phyloP scores from a whole-genome alignment of 2,113 vertebrate species.

The Acanthisitta chloris region DNA sequence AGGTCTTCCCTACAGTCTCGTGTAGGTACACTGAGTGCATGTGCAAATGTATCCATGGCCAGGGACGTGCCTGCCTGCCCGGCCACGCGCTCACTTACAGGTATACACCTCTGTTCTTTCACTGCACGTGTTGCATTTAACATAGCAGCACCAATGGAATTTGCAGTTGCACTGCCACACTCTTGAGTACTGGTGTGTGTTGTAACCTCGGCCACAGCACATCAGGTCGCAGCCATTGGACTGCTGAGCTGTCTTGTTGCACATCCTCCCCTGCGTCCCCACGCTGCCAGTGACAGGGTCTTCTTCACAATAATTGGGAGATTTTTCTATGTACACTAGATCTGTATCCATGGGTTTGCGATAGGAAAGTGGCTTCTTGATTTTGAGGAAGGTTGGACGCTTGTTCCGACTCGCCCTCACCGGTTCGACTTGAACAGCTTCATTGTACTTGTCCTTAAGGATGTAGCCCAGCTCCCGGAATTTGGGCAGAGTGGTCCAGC shows the following conservation, averaged over 20 bases:
- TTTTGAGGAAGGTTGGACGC: slow-evolving; percentile 93
- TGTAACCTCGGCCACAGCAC: slow-evolving; percentile 98
- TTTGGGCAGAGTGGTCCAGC: slow-evolving; percentile 97
- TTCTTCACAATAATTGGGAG: slow-evolving; percentile 96
- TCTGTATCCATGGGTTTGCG: slow-evolving; percentile 96
- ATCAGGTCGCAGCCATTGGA: slow-evolving; percentile 92
- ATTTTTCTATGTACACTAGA: slow-evolving; percentile 96
- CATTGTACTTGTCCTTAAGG: slow-evolving; percentile 95
- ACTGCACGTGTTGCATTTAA: slow-evolving; percentile 98
- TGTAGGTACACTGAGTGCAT: neutral
- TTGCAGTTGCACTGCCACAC: slow-evolving; percentile 99
- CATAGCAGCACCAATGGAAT: slow-evolving; percentile 99
- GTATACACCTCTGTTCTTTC: slow-evolving; percentile 97
- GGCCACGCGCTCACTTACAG: slow-evolving; percentile 81
- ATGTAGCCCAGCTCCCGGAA: slow-evolving; percentile 96
- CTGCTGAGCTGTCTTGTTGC: slow-evolving; percentile 95
- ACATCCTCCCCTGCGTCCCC: slow-evolving; percentile 92
- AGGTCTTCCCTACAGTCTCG: neutral
- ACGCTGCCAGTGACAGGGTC: slow-evolving; percentile 88
- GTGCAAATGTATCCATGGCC: slow-evolving; percentile 61
- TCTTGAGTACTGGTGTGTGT: slow-evolving; percentile 95
- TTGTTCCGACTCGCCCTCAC: slow-evolving; percentile 94
- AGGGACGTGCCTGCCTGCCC: neutral
- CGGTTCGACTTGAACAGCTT: slow-evolving; percentile 91
- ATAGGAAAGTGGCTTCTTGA: slow-evolving; percentile 94